Evolutionary conservation across 2,888 invertebrate genomes (phyloP).

Genomic region (Branchellion lobata): DNA sequence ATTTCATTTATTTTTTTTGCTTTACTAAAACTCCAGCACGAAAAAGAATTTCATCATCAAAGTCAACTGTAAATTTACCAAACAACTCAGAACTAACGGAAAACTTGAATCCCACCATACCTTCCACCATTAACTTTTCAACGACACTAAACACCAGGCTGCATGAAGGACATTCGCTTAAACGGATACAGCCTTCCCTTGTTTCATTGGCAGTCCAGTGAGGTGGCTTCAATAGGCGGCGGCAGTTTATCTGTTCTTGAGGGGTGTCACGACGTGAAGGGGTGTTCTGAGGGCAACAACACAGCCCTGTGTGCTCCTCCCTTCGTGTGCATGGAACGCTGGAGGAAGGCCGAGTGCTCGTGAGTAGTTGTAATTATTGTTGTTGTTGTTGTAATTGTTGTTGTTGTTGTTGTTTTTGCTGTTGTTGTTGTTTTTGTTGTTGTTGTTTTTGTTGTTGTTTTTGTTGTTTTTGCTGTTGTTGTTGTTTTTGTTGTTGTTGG

Average conservation of each 20-base stretch:
- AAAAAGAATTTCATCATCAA: not conserved
- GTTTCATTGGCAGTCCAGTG: constrained; percentile 51
- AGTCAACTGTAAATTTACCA: not conserved
- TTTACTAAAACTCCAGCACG: no score
- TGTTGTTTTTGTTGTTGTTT: no score
- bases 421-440: no score
- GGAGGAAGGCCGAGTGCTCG: constrained; percentile 94
- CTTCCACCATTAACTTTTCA: not conserved
- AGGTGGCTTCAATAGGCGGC: constrained; percentile 48
- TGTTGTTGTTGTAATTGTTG: not conserved
- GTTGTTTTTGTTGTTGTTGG: no score
- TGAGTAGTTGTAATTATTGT: constrained; percentile 22
- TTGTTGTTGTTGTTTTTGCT: no score
- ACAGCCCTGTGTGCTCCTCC: constrained; percentile 48
- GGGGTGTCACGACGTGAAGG: constrained; percentile 48
- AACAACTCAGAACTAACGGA: not conserved
- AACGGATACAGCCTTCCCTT: constrained; percentile 92
- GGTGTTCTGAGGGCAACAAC: constrained; percentile 45
- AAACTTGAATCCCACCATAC: not conserved
- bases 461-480: no score
- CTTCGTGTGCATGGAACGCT: constrained; percentile 93
- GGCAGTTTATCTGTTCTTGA: constrained; percentile 50
- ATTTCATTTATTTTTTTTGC: no score
- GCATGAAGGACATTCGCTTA: constrained; percentile 79
- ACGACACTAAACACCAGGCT: constrained; percentile 58